Evolutionary conservation across 1,140 invertebrate genomes (phyloP).

Genomic region (Caenorhabditis inopinata): DNA sequence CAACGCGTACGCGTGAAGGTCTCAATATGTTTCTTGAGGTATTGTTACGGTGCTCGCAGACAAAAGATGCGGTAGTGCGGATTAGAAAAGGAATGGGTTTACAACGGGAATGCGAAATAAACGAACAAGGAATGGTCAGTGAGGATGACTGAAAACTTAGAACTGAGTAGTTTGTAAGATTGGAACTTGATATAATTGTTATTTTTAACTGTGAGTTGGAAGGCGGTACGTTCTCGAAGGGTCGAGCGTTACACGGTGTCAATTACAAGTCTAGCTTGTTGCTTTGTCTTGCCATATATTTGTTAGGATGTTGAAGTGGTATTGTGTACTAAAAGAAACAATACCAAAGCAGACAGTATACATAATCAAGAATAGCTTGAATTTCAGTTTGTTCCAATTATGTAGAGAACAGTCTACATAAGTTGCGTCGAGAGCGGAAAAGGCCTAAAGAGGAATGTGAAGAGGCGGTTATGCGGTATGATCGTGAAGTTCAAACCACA

Average conservation of each 20-base stretch:
- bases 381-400: slow-evolving; percentile 33
- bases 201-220: slow-evolving; percentile 8
- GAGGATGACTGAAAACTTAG: not conserved
- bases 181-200: not conserved
- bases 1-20: slow-evolving; percentile 29
- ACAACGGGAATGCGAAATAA: not conserved
- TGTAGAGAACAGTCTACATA: not conserved
- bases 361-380: not conserved
- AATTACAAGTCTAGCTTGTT: slow-evolving; percentile 16
- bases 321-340: not conserved
- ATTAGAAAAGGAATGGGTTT: slow-evolving; percentile 11
- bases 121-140: not conserved
- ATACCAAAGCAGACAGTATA: slow-evolving; percentile 7
- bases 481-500: slow-evolving; percentile 20
- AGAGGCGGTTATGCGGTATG: not conserved
- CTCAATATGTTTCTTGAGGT: not conserved
- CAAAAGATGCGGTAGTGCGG: slow-evolving; percentile 19
- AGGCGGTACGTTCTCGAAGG: slow-evolving; percentile 1
- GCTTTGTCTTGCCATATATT: not conserved
- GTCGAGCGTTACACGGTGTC: slow-evolving; percentile 1
- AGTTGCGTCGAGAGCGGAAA: slow-evolving; percentile 9
- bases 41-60: not conserved
- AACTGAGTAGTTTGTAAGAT: not conserved
- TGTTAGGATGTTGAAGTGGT: slow-evolving; percentile 16
- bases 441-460: not conserved